Evolutionary conservation across 2,888 invertebrate species (phyloP).

Genomic region (Lapara coniferarum): DNA sequence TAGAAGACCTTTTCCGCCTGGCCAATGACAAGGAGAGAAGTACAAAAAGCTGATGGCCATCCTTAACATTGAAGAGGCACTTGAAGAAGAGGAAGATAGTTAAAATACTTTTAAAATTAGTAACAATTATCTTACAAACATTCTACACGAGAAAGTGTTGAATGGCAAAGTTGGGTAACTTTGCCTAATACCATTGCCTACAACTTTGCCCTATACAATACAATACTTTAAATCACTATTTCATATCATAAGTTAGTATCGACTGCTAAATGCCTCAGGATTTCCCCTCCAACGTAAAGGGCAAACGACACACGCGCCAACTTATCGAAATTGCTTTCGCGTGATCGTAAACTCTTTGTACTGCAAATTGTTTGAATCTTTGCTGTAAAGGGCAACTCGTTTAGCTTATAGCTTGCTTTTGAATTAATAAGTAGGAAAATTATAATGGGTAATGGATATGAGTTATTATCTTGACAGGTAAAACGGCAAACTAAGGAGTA

Average conservation of each 20-base stretch:
- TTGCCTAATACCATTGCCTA: no score
- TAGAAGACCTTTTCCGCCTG: no score
- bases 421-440: conserved; percentile 19
- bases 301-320: conserved; percentile 52
- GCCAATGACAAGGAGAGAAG: no score
- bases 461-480: conserved; percentile 26
- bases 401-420: conserved; percentile 31
- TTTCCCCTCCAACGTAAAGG: conserved; percentile 52
- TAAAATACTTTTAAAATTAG: no score
- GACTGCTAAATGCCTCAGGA: conserved; percentile 55
- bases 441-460: conserved; percentile 31
- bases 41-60: no score
- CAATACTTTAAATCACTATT: no score
- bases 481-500: background rate
- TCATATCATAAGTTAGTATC: conserved; percentile 34
- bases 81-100: no score
- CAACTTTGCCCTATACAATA: no score
- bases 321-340: conserved; percentile 60
- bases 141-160: no score
- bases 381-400: conserved; percentile 46
- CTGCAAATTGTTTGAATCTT: conserved; percentile 62
- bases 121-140: no score
- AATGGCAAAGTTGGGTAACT: no score
- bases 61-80: no score
- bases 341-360: conserved; percentile 61